Evolutionary conservation across 2,888 invertebrate species (phyloP).

Genomic region (Aethes cnicana): DNA sequence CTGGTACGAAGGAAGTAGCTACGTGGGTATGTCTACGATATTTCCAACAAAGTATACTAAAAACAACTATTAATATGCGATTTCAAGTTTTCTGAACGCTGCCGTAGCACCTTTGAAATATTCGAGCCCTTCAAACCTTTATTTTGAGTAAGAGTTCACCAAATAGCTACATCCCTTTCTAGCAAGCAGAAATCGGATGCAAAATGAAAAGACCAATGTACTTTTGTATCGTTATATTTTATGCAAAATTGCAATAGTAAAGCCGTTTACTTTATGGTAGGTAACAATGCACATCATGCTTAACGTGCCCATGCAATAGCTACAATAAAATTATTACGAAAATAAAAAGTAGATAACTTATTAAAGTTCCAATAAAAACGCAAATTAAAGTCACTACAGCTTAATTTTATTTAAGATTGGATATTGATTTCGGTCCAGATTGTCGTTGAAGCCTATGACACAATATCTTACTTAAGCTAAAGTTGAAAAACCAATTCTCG

Average conservation of each 20-base stretch:
- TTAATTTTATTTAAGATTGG: slow-evolving; percentile 6
- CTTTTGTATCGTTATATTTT: slow-evolving; percentile 44
- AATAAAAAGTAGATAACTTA: slow-evolving; percentile 5
- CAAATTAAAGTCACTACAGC: slow-evolving; percentile 8
- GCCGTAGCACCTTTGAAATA: slow-evolving; percentile 63
- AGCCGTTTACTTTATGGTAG: slow-evolving; percentile 55
- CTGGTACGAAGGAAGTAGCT: no score
- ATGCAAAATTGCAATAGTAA: slow-evolving; percentile 62
- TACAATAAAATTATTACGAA: slow-evolving; percentile 21
- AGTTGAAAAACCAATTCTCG: slow-evolving; percentile 8
- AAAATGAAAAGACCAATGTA: slow-evolving; percentile 46
- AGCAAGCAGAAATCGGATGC: slow-evolving; percentile 35
- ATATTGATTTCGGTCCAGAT: slow-evolving; percentile 2
- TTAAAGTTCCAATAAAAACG: slow-evolving; percentile 6
- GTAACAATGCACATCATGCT: slow-evolving; percentile 45
- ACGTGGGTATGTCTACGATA: no score
- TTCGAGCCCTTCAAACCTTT: slow-evolving; percentile 46
- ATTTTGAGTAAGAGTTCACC: slow-evolving; percentile 29
- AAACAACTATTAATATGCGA: slow-evolving; percentile 71
- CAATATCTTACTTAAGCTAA: slow-evolving; percentile 17
- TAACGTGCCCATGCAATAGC: slow-evolving; percentile 17
- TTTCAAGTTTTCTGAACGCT: slow-evolving; percentile 64
- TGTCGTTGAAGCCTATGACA: slow-evolving; percentile 12
- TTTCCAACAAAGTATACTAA: slow-evolving; percentile 63
- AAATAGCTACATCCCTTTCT: slow-evolving; percentile 49